Evolutionary conservation across 2,888 invertebrate genomes (phyloP), one percentile per base, ranked within the genome.

Genomic region (Capitulum mitella): DNA sequence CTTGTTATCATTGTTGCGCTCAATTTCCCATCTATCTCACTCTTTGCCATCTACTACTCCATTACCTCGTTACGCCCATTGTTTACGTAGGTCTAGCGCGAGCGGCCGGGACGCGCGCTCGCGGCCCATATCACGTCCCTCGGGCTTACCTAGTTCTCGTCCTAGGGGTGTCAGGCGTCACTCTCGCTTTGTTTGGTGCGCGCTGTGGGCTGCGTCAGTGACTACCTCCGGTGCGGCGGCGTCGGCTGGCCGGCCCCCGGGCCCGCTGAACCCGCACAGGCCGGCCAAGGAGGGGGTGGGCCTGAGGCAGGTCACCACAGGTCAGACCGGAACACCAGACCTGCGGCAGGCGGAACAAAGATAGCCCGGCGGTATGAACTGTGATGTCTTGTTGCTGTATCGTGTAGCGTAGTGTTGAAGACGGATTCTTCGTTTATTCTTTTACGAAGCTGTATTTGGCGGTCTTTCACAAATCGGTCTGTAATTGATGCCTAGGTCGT

Each of bases 31-130:
- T 70, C 70, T 70, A 12, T 64, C 14, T 70, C 40, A 40, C 70
- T 70, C 70, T 70, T 58, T n/a, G 64, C 19, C 64, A 34, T 64
- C 34, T 64, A 64, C 34, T 58, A 58, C n/a, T 58, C n/a, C n/a
- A 58, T 58, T 58, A 58, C 58, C 64, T 64, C 34, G 64, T 34
- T 64, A 29, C 64, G 32, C 34, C 32, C 32, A 29, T 16, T 64
- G 64, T 64, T 34, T 64, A 32, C 16, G 64, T 64, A 64, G 34
- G 64, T 22, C 2, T 64, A 34, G 64, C 19, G 14, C 12, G 58
- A 5, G 58, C n/a, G 34, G 12, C 3, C 51, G 51, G 16, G 58
- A 29, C 3, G 29, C 2, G n/a, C 58, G 29, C n/a, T 10, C n/a
- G 29, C 16, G 29, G 37, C 26, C 6, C 34, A n/a, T 19, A 1